A percentile compares a stretch with the other conserved stretches of the same genome.
phyloP scores from a whole-genome alignment of 64 coral and sea anemone species.

The Anthopleura sola region DNA sequence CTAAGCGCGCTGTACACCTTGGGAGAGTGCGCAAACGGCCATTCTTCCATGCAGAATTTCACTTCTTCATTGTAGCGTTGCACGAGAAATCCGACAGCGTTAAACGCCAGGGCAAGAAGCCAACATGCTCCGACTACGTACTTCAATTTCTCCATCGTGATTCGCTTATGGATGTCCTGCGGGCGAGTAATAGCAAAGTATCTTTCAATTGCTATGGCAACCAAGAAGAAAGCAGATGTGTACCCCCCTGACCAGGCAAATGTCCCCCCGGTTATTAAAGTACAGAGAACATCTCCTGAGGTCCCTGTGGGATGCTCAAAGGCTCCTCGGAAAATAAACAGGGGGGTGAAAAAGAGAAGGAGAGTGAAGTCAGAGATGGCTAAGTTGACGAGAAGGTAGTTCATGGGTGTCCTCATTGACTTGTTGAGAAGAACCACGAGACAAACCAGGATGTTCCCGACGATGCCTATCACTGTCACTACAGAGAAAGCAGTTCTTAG shows the following conservation, averaged over 20 bases:
- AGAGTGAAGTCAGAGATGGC: conserved; percentile 44
- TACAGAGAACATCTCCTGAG: conserved; percentile 28
- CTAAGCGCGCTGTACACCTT: conserved; percentile 41
- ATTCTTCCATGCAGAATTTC: conserved; percentile 37
- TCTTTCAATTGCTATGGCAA: conserved; percentile 55
- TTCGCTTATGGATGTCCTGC: conserved; percentile 11
- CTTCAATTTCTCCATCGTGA: conserved; percentile 44
- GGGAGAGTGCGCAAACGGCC: conserved; percentile 11
- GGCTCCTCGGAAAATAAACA: conserved; percentile 41
- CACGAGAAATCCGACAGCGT: conserved; percentile 13
- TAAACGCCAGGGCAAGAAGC: conserved; percentile 33
- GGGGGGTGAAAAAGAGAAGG: conserved; percentile 27
- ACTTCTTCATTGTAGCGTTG: conserved; percentile 16
- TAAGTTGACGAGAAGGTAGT: conserved; percentile 50
- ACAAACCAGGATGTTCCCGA: conserved; percentile 40
- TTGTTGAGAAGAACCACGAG: conserved; percentile 38
- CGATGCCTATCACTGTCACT: not conserved
- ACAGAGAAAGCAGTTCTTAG: conserved; percentile 34
- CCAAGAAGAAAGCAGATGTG: conserved; percentile 34
- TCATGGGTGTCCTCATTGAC: conserved; percentile 50
- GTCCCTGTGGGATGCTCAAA: conserved; percentile 31
- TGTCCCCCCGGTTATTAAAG: conserved; percentile 48
- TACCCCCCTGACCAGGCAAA: conserved; percentile 45
- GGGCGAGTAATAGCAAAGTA: conserved; percentile 45
- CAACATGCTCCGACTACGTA: conserved; percentile 35